phyloP scores from a whole-genome alignment of 1,140 invertebrate species.

The Mycetomoellerius zeteki region DNA sequence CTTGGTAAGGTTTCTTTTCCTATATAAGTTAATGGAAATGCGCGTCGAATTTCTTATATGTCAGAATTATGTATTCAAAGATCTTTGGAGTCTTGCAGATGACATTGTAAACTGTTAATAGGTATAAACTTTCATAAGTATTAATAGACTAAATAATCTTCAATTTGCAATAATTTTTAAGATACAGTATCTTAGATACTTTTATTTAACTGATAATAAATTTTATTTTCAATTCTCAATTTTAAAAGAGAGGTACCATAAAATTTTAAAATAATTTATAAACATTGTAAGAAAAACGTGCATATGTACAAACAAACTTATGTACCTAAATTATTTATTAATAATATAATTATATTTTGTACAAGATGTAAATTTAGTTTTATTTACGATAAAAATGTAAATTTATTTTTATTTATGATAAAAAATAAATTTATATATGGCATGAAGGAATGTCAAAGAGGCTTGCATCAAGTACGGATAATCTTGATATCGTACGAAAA shows the following conservation, averaged over 20 bases:
- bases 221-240: neutral
- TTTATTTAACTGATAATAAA: neutral
- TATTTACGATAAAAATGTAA: too few relatives aligned
- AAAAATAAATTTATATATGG: constrained; percentile 15
- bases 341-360: neutral
- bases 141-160: neutral
- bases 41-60: constrained; percentile 29
- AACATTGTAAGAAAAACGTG: neutral
- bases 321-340: neutral
- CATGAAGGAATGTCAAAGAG: constrained; percentile 7
- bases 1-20: constrained; percentile 62
- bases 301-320: neutral
- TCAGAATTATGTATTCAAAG: neutral
- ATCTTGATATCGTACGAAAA: constrained; percentile 26
- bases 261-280: neutral
- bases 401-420: neutral
- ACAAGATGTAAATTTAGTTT: too few relatives aligned
- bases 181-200: neutral
- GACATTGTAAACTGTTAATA: neutral
- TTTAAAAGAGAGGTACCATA: neutral
- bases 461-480: neutral
- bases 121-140: neutral
- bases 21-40: constrained; percentile 69
- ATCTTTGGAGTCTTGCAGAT: neutral
- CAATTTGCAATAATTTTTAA: neutral